These are phyloP conservation scores for Andrena trimmerana DNA, from an alignment of 2,888 invertebrate genomes.

Conservation along the genomic window DNA sequence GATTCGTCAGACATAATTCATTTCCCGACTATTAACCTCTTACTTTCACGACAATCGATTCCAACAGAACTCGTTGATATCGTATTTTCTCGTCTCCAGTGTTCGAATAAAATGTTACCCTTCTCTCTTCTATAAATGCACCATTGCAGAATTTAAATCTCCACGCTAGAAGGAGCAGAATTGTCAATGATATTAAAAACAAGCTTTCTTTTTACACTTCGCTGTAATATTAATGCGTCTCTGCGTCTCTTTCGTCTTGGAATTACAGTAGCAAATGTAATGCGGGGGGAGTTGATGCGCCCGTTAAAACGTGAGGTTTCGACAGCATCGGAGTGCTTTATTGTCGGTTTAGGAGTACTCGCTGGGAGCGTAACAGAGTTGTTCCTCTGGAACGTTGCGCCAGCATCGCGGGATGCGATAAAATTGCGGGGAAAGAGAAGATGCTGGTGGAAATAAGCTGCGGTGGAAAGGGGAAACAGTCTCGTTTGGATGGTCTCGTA, in stretches of 20 bases:
- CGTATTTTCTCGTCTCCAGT: background rate
- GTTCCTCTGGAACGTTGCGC: background rate
- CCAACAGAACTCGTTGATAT: background rate
- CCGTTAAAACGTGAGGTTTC: background rate
- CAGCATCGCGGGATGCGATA: constrained; percentile 31
- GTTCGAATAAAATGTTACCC: too few species aligned
- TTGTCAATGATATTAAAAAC: too few species aligned
- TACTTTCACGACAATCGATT: background rate
- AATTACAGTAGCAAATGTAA: too few species aligned
- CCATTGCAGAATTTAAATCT: too few species aligned
- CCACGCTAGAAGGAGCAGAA: too few species aligned
- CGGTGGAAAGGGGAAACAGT: constrained; percentile 7
- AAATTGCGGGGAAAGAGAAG: constrained; percentile 20
- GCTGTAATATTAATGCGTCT: too few species aligned
- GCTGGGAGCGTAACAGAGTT: background rate
- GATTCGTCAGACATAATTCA: constrained; percentile 1
- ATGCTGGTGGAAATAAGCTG: constrained; percentile 8
- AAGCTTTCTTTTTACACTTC: too few species aligned
- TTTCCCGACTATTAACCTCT: constrained; percentile 2
- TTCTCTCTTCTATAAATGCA: too few species aligned
- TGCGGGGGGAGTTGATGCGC: too few species aligned
- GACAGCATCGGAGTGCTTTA: background rate
- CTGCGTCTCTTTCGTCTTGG: too few species aligned
- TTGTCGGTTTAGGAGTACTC: background rate
- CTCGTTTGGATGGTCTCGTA: constrained; percentile 21